A percentile compares a stretch with the other conserved stretches of the same genome.
Conservation (phyloP, 2,888 invertebrate species). For the Hartigia nigra region DNA sequence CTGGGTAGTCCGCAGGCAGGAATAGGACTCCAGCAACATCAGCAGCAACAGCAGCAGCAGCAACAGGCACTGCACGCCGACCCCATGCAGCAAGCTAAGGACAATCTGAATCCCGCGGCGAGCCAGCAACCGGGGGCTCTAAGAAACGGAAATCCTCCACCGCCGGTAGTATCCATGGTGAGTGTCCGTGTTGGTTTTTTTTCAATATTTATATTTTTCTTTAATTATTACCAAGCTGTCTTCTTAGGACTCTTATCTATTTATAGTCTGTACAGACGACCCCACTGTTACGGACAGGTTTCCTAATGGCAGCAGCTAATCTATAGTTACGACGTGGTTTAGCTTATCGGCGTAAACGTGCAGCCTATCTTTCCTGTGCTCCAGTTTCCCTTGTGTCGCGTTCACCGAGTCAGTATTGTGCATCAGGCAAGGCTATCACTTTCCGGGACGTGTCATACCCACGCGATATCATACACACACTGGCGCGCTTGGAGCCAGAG, state of each 20-base stretch:
- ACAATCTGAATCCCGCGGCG: slow-evolving; percentile 60
- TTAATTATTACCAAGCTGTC: background rate
- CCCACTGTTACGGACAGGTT: background rate
- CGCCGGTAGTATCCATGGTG: slow-evolving; percentile 64
- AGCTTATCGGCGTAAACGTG: slow-evolving; percentile 40
- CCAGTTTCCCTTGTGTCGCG: slow-evolving; percentile 35
- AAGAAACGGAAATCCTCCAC: slow-evolving; percentile 62
- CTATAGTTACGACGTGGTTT: slow-evolving; percentile 15
- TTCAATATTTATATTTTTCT: background rate
- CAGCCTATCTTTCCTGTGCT: slow-evolving; percentile 37
- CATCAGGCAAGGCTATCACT: slow-evolving; percentile 7
- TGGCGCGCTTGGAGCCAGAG: slow-evolving; percentile 1
- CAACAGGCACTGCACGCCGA: slow-evolving; percentile 57
- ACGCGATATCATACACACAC: background rate
- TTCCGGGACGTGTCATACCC: background rate
- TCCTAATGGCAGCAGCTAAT: background rate
- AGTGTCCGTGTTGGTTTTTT: slow-evolving; percentile 31
- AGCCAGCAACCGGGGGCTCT: slow-evolving; percentile 61
- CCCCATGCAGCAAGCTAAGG: slow-evolving; percentile 65
- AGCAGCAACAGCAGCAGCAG: slow-evolving; percentile 51
- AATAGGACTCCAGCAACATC: slow-evolving; percentile 55
- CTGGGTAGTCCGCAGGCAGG: slow-evolving; percentile 62
- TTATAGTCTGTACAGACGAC: background rate
- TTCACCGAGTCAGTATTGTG: slow-evolving; percentile 10
- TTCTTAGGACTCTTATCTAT: background rate